phyloP scores from a whole-genome alignment of 2,113 vertebrate species.

The Tragulus kanchil region DNA sequence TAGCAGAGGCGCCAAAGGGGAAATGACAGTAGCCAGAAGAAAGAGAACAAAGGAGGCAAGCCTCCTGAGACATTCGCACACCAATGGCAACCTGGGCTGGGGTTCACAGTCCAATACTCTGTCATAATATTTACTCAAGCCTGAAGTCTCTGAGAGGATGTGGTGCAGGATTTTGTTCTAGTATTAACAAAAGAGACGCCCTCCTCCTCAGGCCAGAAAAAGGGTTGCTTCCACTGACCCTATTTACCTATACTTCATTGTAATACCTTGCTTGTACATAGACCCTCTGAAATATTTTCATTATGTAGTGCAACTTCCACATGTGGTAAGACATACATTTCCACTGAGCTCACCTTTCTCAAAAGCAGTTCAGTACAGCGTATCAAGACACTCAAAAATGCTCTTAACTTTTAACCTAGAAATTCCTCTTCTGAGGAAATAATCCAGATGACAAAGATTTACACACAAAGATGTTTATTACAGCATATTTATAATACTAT shows the following conservation, averaged over 20 bases:
- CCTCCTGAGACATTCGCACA: neutral
- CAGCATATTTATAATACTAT: slow-evolving; percentile 6
- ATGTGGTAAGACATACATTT: neutral
- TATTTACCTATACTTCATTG: neutral
- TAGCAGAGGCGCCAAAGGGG: neutral
- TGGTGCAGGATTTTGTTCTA: neutral
- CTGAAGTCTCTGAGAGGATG: neutral
- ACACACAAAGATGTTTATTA: slow-evolving; percentile 62
- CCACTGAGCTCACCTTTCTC: neutral
- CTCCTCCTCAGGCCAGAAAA: neutral
- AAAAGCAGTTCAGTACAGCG: neutral
- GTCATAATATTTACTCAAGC: neutral
- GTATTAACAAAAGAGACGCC: neutral
- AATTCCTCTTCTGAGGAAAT: slow-evolving; percentile 34
- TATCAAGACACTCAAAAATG: neutral
- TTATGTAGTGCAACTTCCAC: neutral
- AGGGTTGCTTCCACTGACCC: neutral
- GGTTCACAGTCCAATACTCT: neutral
- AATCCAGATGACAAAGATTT: slow-evolving; percentile 52
- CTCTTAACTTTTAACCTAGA: neutral
- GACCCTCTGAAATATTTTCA: neutral
- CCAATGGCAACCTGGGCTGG: neutral
- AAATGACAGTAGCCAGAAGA: neutral
- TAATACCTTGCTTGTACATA: neutral
- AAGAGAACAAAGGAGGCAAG: neutral